These are phyloP conservation scores for Paramisgurnus dabryanus DNA, from an alignment of 2,113 vertebrate genomes.

Conservation along the genomic window DNA sequence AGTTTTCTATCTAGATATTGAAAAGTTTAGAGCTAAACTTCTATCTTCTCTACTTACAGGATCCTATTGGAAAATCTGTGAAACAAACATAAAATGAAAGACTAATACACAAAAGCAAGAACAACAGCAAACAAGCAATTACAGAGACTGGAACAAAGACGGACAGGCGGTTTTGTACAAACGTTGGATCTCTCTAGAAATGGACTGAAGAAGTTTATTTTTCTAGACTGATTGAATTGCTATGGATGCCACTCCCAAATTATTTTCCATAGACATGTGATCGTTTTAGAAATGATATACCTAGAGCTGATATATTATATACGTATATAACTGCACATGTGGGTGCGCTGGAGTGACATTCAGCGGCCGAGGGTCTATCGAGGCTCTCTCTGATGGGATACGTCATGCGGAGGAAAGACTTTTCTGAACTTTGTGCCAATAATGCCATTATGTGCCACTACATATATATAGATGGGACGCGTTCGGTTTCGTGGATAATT, in stretches of 20 bases:
- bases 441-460: slow-evolving; percentile 99
- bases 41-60: slow-evolving; percentile 76
- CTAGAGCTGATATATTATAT: slow-evolving; percentile 66
- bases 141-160: slow-evolving; percentile 17
- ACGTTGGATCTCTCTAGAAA: slow-evolving; percentile 81
- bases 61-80: slow-evolving; percentile 88
- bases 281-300: slow-evolving; percentile 69
- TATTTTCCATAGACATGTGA: slow-evolving; percentile 69
- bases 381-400: slow-evolving; percentile 62
- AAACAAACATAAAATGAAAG: slow-evolving; percentile 74
- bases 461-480: slow-evolving; percentile 77
- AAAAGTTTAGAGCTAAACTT: slow-evolving; percentile 23
- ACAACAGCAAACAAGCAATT: slow-evolving; percentile 38
- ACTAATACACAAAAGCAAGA: slow-evolving; percentile 57
- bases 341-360: slow-evolving; percentile 59
- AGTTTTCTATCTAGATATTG: too few relatives aligned
- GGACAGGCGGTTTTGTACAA: slow-evolving; percentile 83
- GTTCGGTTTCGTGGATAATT: slow-evolving; percentile 58
- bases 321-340: slow-evolving; percentile 65
- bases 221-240: slow-evolving; percentile 84
- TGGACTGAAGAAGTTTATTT: slow-evolving; percentile 96
- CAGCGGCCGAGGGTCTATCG: slow-evolving; percentile 50
- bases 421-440: slow-evolving; percentile 97
- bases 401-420: slow-evolving; percentile 74
- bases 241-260: slow-evolving; percentile 63